Conservation (phyloP, 2,888 invertebrate species). For the Nemapogon koenigi region DNA sequence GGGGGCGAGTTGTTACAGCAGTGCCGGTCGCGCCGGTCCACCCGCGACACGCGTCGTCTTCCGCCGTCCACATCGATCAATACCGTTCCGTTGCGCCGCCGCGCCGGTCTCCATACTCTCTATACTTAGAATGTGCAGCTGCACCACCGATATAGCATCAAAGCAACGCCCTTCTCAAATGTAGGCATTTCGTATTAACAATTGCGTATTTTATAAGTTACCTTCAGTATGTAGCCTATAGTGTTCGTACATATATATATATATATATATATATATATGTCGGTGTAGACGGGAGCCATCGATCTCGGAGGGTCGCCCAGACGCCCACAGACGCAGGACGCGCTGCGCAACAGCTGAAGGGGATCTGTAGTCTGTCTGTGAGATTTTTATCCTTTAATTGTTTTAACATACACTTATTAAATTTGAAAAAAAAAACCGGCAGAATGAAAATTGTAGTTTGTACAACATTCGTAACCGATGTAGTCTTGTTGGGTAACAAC, state of each 20-base stretch:
- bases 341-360: constrained; percentile 47
- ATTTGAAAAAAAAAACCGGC: constrained; percentile 6
- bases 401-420: constrained; percentile 6
- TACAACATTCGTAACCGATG: no score
- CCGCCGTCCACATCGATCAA: constrained; percentile 29
- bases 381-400: constrained; percentile 23
- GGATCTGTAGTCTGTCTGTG: constrained; percentile 56
- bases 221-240: no score
- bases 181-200: no score
- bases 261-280: constrained; percentile 2
- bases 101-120: constrained; percentile 31
- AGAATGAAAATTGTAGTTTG: no score
- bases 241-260: constrained; percentile 1
- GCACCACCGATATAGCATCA: constrained; percentile 23
- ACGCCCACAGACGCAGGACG: constrained; percentile 31
- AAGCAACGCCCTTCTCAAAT: no score
- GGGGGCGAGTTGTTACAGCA: constrained; percentile 28
- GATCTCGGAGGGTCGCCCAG: constrained; percentile 27
- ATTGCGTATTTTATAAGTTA: no score
- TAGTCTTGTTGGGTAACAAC: no score
- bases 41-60: constrained; percentile 49
- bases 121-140: constrained; percentile 49
- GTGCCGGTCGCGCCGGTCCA: constrained; percentile 57
- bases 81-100: constrained; percentile 26
- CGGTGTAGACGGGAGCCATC: constrained; percentile 22